Evolutionary conservation across 2,113 vertebrate species (phyloP), one percentile per base, ranked within the genome.

Genomic region (Saguinus midas): DNA sequence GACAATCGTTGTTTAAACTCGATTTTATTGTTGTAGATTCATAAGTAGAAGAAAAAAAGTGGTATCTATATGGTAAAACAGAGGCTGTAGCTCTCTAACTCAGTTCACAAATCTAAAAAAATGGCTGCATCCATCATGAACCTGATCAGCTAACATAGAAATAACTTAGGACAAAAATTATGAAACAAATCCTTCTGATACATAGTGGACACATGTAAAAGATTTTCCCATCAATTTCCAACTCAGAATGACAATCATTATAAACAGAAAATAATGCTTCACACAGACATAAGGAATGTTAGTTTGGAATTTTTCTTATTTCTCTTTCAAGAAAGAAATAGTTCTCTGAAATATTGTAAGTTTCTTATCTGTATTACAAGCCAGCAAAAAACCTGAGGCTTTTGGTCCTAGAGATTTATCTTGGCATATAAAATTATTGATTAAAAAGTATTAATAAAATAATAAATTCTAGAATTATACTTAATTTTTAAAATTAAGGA

Each of bases 141-240:
- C 40, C 87, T 96, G 35, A 43, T 80, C 84, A 95, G 45, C 70
- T 52, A 35, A 40, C 29, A 90, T 18, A 92, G 43, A 84, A 81
- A 96, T 78, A 92, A 96, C 17, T 83, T 81, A 88, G 48, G 94
- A 85, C 35, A 48, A 84, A 96, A 97, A 94, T 83, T 93, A 58
- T 80, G 43, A 35, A 96, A 89, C 27, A 81, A 92, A 55, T 70
- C 37, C 70, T 84, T 82, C 45, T 95, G 37, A 85, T 81, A 16
- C 43, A 85, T 90, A 94, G 32, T 16, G 17, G 52, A 4, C 40
- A 78, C 23, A 75, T 72, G 17, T 78, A 68, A 94, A 95, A 70
- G 5, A 29, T 92, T 94, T 93, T 50, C n/a, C 29, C 84, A 83
- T 83, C 75, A 91, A 75, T 92, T 94, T 58, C 20, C 45, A 90